These are phyloP conservation scores for Drosophila teissieri DNA, from an alignment of 1,140 invertebrate genomes.

Conservation along the genomic window DNA sequence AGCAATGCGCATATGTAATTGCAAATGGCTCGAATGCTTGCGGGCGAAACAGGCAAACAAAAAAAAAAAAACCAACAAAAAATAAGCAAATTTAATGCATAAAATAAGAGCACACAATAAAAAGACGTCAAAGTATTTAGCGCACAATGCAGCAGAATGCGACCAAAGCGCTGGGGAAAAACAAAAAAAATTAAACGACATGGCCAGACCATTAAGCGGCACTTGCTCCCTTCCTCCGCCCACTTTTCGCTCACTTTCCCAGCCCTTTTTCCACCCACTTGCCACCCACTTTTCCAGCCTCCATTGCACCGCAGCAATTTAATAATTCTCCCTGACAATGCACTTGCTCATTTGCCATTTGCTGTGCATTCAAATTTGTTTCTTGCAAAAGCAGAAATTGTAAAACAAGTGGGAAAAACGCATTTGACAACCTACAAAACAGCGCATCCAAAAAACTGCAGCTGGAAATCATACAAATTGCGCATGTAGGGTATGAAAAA, in stretches of 20 bases:
- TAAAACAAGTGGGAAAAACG: constrained; percentile 33
- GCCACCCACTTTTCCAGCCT: not conserved
- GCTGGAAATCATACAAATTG: constrained; percentile 68
- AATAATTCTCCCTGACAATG: constrained; percentile 62
- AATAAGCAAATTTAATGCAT: constrained; percentile 14
- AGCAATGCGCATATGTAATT: constrained; percentile 76
- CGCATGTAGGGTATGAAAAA: constrained; percentile 40
- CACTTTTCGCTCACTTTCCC: not conserved
- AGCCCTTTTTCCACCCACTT: not conserved
- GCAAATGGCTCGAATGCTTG: constrained; percentile 57
- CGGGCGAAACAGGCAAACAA: constrained; percentile 8
- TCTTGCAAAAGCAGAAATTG: constrained; percentile 47
- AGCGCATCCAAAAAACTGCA: constrained; percentile 31
- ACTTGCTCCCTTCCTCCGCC: constrained; percentile 20
- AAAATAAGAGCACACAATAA: constrained; percentile 13
- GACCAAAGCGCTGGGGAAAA: constrained; percentile 20
- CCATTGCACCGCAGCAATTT: constrained; percentile 36
- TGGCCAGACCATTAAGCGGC: constrained; percentile 57
- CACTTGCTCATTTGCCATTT: constrained; percentile 61
- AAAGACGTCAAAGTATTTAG: constrained; percentile 58
- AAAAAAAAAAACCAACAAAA: constrained; percentile 13
- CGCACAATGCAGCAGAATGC: constrained; percentile 64
- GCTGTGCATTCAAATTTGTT: constrained; percentile 58
- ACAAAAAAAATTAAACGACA: constrained; percentile 52
- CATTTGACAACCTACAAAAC: constrained; percentile 36